These are phyloP conservation scores for Zhuqinia jingwanae DNA, from an alignment of 2,888 invertebrate genomes.

Conservation along the genomic window DNA sequence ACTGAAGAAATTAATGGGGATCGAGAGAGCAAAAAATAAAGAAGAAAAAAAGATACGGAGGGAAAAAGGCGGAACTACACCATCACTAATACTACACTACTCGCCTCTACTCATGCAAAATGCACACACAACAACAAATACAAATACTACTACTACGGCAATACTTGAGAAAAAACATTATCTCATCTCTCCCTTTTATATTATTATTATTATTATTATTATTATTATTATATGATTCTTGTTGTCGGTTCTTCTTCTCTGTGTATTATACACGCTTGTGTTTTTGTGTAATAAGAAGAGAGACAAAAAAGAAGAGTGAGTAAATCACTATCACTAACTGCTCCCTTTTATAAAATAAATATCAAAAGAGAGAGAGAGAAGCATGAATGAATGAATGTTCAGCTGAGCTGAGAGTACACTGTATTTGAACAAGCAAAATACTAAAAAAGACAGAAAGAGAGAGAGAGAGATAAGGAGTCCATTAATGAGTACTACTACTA, in stretches of 20 bases:
- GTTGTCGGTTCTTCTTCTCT: neutral
- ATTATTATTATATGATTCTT: no score
- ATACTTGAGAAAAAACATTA: constrained; percentile 44
- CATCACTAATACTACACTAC: constrained; percentile 2
- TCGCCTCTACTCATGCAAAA: no score
- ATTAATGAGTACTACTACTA: constrained; percentile 53
- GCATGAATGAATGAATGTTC: constrained; percentile 30
- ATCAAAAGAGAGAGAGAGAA: constrained; percentile 30
- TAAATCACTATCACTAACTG: constrained; percentile 57
- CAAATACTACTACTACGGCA: neutral
- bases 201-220: no score
- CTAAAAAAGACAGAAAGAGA: constrained; percentile 30
- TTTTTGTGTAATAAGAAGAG: constrained; percentile 10
- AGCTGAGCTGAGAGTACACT: neutral
- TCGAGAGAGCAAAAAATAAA: constrained; percentile 35
- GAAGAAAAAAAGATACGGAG: neutral
- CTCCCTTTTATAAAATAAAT: constrained; percentile 55
- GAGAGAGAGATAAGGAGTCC: constrained; percentile 53
- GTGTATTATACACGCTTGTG: neutral
- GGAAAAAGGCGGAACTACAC: neutral
- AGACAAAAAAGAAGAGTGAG: constrained; percentile 28
- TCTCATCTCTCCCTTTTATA: constrained; percentile 34
- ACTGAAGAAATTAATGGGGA: constrained; percentile 49
- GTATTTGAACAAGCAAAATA: neutral
- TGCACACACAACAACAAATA: neutral